Base-by-base conservation (phyloP, 2,797 vertebrate species). In the Cossypha niveicapilla region DNA sequence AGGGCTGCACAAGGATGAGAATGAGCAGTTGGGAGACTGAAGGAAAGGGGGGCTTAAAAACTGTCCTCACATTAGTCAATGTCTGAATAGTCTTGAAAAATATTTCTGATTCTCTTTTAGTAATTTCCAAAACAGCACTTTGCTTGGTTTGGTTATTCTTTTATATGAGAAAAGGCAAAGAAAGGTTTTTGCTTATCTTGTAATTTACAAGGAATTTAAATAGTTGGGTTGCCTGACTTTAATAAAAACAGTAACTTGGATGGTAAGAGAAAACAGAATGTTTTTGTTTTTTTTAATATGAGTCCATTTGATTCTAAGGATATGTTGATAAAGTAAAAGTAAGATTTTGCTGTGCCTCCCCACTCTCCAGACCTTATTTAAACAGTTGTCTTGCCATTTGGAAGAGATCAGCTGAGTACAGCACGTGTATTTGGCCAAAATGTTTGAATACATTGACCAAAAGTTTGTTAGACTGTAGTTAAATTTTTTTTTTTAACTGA, bases 371-470 rank as follows among this genome's bases (percentile, higher is more conserved):
- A 62, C 63, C 56, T 45, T 61, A 39, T 60, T 94, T 76, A 50
- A 94, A 62, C 39, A 72, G 39, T 94, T 93, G 65, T 58, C 68
- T 71, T 94, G 78, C 70, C 62, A 39, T 68, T 79, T 88, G 92
- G 87, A 68, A 77, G 57, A 87, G 79, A 79, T 94, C 70, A 88
- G n/a, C 61, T 56, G 68, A 81, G 76, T 92, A 48, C 76, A 92
- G 70, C 76, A 25, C 72, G 54, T 70, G 68, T 62, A 37, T 93
- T 89, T 80, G 44, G 32, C 56, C 90, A 65, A 11, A 82, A 82
- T 61, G 44, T 92, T 88, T 80, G 75, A 91, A 83, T 35, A 65
- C 35, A 22, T 75, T 86, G 58, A 47, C 54, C 42, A 80, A 2
- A 86, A 83, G 61, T 92, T 92, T 84, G 44, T 22, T 82, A 32